These are phyloP conservation scores for Anolis apletophallus DNA, from an alignment of 2,797 vertebrate species.

Conservation along the genomic window DNA sequence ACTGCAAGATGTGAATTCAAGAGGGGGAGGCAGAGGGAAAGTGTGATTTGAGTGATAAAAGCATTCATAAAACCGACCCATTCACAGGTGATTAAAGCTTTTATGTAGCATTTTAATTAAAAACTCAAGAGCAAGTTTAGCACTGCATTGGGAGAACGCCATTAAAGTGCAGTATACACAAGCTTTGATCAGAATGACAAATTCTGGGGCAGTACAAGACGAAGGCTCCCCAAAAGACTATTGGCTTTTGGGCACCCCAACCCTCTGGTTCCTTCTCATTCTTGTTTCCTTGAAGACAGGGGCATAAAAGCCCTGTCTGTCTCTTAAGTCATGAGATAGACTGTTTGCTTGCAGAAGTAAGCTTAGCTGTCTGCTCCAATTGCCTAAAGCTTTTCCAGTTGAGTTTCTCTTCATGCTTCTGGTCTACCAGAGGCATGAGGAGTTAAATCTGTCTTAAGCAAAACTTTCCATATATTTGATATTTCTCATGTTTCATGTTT, in stretches of 20 bases:
- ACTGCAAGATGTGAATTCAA: constrained; percentile 3
- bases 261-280: neutral
- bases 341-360: neutral
- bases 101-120: constrained; percentile 18
- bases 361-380: neutral
- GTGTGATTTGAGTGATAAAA: constrained; percentile 37
- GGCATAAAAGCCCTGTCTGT: neutral
- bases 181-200: neutral
- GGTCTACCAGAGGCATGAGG: neutral
- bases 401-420: neutral
- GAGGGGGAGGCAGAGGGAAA: neutral
- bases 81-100: constrained; percentile 22
- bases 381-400: neutral
- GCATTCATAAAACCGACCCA: constrained; percentile 36
- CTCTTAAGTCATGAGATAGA: neutral
- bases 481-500: neutral
- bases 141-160: neutral
- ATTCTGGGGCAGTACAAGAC: neutral
- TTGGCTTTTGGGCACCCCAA: neutral
- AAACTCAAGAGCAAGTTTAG: constrained; percentile 9
- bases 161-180: neutral
- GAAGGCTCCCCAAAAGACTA: too few relatives aligned
- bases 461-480: neutral
- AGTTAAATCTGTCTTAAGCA: neutral
- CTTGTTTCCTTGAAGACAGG: neutral